Percentiles rank a stretch among this genome's conserved stretches.
phyloP scores from a whole-genome alignment of 2,113 vertebrate species.

The Gadus chalcogrammus region DNA sequence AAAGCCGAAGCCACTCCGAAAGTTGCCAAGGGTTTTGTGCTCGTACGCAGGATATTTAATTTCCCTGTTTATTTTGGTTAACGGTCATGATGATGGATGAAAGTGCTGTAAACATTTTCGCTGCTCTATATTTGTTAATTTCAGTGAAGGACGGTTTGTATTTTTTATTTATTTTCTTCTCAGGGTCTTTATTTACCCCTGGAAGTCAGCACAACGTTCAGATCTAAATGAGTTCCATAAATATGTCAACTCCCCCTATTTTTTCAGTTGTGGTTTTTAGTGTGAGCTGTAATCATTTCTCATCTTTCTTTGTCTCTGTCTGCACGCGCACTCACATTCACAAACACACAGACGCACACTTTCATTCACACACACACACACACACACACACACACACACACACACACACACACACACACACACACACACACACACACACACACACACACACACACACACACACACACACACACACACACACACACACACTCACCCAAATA shows the following conservation, averaged over 20 bases:
- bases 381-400: no score
- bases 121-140: conserved; percentile 28
- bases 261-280: conserved; percentile 68
- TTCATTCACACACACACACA: no score
- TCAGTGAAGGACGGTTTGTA: conserved; percentile 42
- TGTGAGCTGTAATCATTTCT: conserved; percentile 74
- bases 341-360: conserved; percentile 44
- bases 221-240: conserved; percentile 68
- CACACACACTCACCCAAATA: conserved; percentile 28
- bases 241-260: conserved; percentile 61
- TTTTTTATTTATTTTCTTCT: conserved; percentile 27
- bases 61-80: conserved; percentile 33
- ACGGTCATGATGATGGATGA: conserved; percentile 48
- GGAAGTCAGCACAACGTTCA: conserved; percentile 57
- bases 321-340: conserved; percentile 42
- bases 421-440: conserved; percentile 45
- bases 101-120: conserved; percentile 26
- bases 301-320: conserved; percentile 70
- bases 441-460: conserved; percentile 45
- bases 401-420: no score
- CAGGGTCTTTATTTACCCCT: conserved; percentile 55
- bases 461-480: conserved; percentile 42
- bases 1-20: not conserved
- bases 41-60: conserved; percentile 2
- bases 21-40: conserved; percentile 17